Percentiles rank a stretch among this genome's conserved stretches.
These are phyloP conservation scores for Hipparchia sbordonii DNA, from an alignment of 2,888 invertebrate species.

Conservation along the genomic window DNA sequence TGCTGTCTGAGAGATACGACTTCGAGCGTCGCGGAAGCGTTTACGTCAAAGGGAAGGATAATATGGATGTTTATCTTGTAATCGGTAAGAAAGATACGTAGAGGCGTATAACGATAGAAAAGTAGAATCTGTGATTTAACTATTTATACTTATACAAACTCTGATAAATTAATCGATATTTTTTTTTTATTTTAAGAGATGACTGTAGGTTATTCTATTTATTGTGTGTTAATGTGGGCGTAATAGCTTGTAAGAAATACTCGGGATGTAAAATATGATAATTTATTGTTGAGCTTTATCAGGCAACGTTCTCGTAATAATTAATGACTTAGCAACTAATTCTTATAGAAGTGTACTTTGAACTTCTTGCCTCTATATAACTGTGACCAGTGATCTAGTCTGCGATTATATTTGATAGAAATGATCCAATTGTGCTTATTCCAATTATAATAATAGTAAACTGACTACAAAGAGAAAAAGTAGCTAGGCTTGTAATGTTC, in stretches of 20 bases:
- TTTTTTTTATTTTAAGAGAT: constrained; percentile 27
- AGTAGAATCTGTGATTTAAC: constrained; percentile 80
- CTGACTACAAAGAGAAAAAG: background rate
- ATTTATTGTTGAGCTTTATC: constrained; percentile 62
- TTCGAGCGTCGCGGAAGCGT: constrained; percentile 97
- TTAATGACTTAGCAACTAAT: constrained; percentile 24
- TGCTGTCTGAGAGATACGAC: constrained; percentile 88
- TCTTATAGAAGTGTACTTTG: constrained; percentile 50
- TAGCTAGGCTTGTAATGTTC: constrained; percentile 2
- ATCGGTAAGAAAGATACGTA: constrained; percentile 79
- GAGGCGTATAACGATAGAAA: constrained; percentile 55
- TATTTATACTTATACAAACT: constrained; percentile 48
- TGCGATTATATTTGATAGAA: constrained; percentile 43
- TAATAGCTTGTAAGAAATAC: constrained; percentile 67
- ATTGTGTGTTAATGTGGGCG: constrained; percentile 51
- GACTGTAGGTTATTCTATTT: constrained; percentile 41
- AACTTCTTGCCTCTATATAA: constrained; percentile 72
- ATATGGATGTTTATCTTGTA: constrained; percentile 95
- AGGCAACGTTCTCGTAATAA: constrained; percentile 45
- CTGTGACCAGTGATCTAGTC: constrained; percentile 80
- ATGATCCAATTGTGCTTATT: constrained; percentile 23
- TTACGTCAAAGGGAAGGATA: constrained; percentile 97
- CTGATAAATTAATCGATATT: constrained; percentile 26
- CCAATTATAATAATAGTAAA: background rate
- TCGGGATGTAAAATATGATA: constrained; percentile 59